Evolutionary conservation across 2,797 vertebrate species (phyloP).

Genomic region (Takifugu ocellatus): DNA sequence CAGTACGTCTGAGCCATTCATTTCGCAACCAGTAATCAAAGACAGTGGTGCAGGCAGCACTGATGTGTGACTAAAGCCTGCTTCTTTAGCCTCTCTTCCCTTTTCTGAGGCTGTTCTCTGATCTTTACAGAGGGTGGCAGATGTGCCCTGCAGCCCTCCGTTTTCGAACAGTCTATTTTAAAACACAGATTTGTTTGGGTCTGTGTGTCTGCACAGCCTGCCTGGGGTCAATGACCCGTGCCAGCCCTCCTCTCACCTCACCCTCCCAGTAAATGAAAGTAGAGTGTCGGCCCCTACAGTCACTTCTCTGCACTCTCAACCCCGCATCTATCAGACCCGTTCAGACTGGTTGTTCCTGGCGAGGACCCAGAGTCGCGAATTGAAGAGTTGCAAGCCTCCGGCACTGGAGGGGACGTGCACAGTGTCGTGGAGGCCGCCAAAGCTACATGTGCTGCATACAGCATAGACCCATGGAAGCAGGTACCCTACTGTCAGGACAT

Average conservation of each 20-base stretch:
- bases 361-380: constrained; percentile 45
- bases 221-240: constrained; percentile 57
- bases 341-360: constrained; percentile 14
- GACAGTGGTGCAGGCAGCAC: constrained; percentile 37
- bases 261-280: constrained; percentile 53
- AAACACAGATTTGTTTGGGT: constrained; percentile 52
- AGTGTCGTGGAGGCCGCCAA: constrained; percentile 50
- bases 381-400: constrained; percentile 42
- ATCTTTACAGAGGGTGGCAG: constrained; percentile 56
- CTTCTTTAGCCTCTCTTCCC: constrained; percentile 28
- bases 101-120: constrained; percentile 45
- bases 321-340: constrained; percentile 26
- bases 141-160: constrained; percentile 41
- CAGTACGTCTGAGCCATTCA: constrained; percentile 7
- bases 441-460: constrained; percentile 55
- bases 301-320: constrained; percentile 38
- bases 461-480: constrained; percentile 69
- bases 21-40: not conserved
- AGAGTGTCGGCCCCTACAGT: constrained; percentile 43
- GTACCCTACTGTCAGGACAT: constrained; percentile 68
- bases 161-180: constrained; percentile 61
- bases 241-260: constrained; percentile 59
- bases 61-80: constrained; percentile 32
- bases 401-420: constrained; percentile 32
- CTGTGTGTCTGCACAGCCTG: constrained; percentile 56